Percentiles rank a stretch among this genome's conserved stretches.
Evolutionary conservation across 92 coral and sea anemone genomes (phyloP).

Genomic region (Palythoa caribaeorum): DNA sequence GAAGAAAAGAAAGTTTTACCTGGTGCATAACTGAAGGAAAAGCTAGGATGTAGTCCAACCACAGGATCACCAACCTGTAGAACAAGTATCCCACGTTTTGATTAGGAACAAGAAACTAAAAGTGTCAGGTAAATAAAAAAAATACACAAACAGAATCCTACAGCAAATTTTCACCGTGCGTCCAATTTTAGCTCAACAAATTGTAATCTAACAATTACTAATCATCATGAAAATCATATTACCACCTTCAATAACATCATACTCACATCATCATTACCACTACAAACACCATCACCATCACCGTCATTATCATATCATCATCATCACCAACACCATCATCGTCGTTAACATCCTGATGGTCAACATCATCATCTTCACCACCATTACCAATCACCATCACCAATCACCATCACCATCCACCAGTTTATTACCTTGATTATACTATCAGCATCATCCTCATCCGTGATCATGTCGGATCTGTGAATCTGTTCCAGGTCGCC

Average conservation of each 20-base stretch:
- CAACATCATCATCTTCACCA: background rate
- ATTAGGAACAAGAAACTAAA: background rate
- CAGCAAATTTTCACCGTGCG: too few species aligned
- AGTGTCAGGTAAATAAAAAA: background rate
- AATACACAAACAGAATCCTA: background rate
- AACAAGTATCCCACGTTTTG: background rate
- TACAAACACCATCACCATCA: background rate
- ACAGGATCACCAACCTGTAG: slow-evolving; percentile 83
- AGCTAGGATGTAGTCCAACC: slow-evolving; percentile 93
- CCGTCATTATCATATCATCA: too few species aligned
- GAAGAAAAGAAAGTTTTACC: slow-evolving; percentile 55
- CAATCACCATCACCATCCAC: background rate
- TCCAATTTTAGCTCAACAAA: background rate
- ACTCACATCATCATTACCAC: background rate
- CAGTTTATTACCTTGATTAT: slow-evolving; percentile 62
- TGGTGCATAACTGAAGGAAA: slow-evolving; percentile 96
- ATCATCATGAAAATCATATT: background rate
- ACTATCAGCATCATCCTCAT: slow-evolving; percentile 94
- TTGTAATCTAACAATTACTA: background rate
- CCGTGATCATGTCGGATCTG: slow-evolving; percentile 90
- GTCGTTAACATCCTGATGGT: background rate
- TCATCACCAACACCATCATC: background rate
- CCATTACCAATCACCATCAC: background rate
- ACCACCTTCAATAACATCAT: background rate
- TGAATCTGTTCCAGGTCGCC: slow-evolving; percentile 95